Base-by-base conservation (phyloP, 1,140 invertebrate species). In the Forficula auricularia region DNA sequence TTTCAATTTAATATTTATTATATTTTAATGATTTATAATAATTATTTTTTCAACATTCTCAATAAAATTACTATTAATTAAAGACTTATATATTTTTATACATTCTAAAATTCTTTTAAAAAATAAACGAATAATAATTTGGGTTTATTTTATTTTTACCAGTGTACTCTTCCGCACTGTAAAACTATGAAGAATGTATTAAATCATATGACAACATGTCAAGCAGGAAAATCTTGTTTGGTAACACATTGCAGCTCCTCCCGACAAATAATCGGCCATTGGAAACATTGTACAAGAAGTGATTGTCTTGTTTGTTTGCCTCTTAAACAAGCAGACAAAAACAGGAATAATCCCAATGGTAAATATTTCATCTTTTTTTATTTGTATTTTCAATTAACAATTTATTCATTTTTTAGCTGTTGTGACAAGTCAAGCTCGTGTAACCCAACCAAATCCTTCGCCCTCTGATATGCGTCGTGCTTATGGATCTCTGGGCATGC, bases 401-500 rank as follows among this genome's bases (percentile, higher is more conserved):
- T 27, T 31, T 48, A 38, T 43, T 46, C 40, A 45, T 41, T 41
- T 45, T 49, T 40, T 51, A 44, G 2, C 44, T 46, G 46, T 47
- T 32, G 48, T 52, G 7, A 19, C 50, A 35, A 45, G 48, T 49
- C 50, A 50, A 43, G 40, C 42, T n/a, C 41, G 47, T 19, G 66
- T 48, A 59, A 62, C 37, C 46, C 62, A 61, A 52, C 64, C 63
- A 43, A 72, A 67, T 55, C 68, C 70, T 15, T 75, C 72, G 38
- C 65, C 67, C 20, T 65, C 65, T 8, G 79, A 84, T 51, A 77
- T 89, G 71, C 71, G 82, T 52, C 70, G 81, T 51, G 80, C 81
- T 2, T 88, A 85, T 56, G 82, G 84, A 58, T 77, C 79, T 40
- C 65, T 88, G 43, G 85, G 84, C 34, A 77, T 89, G 48, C 68